Evolutionary conservation across 2,113 vertebrate genomes (phyloP), one percentile per base, ranked within the genome.

Genomic region (Verasper variegatus): DNA sequence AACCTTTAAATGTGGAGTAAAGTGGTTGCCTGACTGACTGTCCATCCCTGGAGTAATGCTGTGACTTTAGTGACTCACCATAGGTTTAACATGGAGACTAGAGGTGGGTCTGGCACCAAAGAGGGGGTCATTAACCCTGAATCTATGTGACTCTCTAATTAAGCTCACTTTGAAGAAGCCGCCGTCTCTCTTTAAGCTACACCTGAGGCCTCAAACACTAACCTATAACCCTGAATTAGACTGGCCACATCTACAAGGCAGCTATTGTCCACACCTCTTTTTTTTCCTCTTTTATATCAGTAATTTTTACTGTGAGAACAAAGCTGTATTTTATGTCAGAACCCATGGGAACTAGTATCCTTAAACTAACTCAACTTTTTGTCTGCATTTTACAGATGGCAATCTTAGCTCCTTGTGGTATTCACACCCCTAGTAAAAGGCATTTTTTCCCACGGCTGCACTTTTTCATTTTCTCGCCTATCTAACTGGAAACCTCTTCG

Each of bases 131-230:
- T 86, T 88, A 83, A 79, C 79, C 57, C 80, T 23, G 21, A 77
- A 71, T 77, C 24, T 79, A 15, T 73, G 37, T 24, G 8, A 21
- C 62, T 86, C 85, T 86, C 57, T 86, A 82, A 87, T 87, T 86
- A 82, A 74, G 18, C 54, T 81, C 5, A 15, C 81, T 88, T 83
- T 91, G 83, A 87, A 87, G 78, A 88, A n/a, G 55, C 74, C 58
- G 56, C 8, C 1, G 80, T 83, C 75, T 37, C 58, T 81, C 83
- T 82, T 27, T 5, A 40, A 71, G 83, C 83, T 59, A 76, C 69
- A 86, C 86, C 83, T 75, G 58, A 76, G 72, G 76, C 76, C 67
- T 67, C 52, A 17, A 76, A 73, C 76, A 83, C 68, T 60, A 74
- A 82, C 68, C 56, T 49, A 27, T 55, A 10, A 79, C 68, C 21